Conservation (phyloP, 1,140 invertebrate species). For the Drosophila pallidifrons region DNA sequence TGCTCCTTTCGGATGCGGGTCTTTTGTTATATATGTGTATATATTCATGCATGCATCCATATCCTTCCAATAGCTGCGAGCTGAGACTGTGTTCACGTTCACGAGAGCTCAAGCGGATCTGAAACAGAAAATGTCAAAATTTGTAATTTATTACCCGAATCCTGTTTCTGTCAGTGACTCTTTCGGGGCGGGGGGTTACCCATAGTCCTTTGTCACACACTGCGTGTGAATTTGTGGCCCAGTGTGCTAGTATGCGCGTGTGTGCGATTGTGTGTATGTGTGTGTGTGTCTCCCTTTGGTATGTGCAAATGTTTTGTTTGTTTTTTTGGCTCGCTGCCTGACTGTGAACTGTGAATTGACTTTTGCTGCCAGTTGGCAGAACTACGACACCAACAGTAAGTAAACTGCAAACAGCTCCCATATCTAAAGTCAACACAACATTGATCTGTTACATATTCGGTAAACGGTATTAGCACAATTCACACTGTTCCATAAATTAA, state of each 20-base stretch:
- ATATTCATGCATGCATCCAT: conserved; percentile 11
- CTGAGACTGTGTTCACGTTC: conserved; percentile 38
- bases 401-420: conserved; percentile 36
- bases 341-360: conserved; percentile 72
- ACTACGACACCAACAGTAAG: conserved; percentile 43
- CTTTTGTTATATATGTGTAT: conserved; percentile 9
- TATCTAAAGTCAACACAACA: conserved; percentile 66
- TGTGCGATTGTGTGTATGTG: conserved; percentile 30
- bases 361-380: conserved; percentile 74
- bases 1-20: conserved; percentile 28
- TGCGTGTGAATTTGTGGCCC: conserved; percentile 80
- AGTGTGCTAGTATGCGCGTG: conserved; percentile 51
- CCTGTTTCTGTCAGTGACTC: conserved; percentile 84
- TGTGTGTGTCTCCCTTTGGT: conserved; percentile 57
- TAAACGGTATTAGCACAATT: conserved; percentile 63
- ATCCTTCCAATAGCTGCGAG: conserved; percentile 2
- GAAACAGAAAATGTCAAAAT: conserved; percentile 85
- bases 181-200: conserved; percentile 61
- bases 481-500: conserved; percentile 34
- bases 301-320: conserved; percentile 65
- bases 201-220: conserved; percentile 78
- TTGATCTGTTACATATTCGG: conserved; percentile 55
- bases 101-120: conserved; percentile 79
- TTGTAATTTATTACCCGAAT: conserved; percentile 85
- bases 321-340: conserved; percentile 63